A percentile compares a stretch with the other conserved stretches of the same genome.
These are phyloP conservation scores for Danaus plexippus DNA, from an alignment of 1,140 invertebrate species.

Conservation along the genomic window DNA sequence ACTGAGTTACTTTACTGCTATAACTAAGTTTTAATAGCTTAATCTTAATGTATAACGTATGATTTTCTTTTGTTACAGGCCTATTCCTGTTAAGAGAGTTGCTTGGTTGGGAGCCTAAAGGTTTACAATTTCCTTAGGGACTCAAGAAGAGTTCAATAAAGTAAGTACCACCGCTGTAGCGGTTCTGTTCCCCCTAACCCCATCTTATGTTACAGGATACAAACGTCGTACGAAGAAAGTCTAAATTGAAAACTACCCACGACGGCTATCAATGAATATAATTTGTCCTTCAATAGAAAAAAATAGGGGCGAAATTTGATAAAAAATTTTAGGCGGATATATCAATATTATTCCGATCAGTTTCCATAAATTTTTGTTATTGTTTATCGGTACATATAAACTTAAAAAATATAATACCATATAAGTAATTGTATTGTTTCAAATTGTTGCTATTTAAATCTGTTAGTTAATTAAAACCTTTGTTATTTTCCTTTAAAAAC, in stretches of 20 bases:
- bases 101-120: constrained; percentile 55
- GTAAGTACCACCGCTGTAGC: constrained; percentile 55
- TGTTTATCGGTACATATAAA: too few species aligned
- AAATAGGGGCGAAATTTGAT: too few species aligned
- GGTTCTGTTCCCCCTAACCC: constrained; percentile 34
- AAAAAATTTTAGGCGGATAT: too few species aligned
- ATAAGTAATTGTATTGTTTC: too few species aligned
- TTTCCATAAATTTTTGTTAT: too few species aligned
- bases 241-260: constrained; percentile 3
- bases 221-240: neutral
- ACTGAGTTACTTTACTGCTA: neutral
- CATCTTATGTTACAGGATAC: constrained; percentile 42
- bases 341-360: too few species aligned
- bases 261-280: constrained; percentile 2
- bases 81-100: constrained; percentile 43
- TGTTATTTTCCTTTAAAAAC: too few species aligned
- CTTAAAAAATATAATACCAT: too few species aligned
- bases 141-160: constrained; percentile 67
- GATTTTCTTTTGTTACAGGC: constrained; percentile 58
- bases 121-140: constrained; percentile 62
- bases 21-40: neutral
- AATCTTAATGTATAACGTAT: neutral
- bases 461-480: too few species aligned
- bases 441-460: too few species aligned
- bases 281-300: neutral